Conservation (phyloP, 2,797 vertebrate species). For the Capromys pilorides region DNA sequence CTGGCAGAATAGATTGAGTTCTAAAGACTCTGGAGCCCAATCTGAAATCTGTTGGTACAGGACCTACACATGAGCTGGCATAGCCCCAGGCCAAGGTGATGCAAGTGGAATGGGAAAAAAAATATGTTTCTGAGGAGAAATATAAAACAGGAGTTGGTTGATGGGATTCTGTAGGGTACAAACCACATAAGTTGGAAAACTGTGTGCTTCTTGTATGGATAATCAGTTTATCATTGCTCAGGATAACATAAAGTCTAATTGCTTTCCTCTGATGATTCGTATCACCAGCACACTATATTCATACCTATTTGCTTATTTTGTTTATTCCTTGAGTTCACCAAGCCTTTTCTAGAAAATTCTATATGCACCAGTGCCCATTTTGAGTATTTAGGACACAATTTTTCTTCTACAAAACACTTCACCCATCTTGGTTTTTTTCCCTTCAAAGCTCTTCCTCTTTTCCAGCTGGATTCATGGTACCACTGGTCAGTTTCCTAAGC, state of each 20-base stretch:
- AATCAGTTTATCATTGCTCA: neutral
- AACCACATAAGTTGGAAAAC: neutral
- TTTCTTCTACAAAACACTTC: neutral
- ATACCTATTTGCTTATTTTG: neutral
- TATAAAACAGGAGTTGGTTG: neutral
- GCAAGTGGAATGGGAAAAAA: neutral
- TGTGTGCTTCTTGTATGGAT: neutral
- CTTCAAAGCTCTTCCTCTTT: neutral
- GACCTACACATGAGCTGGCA: neutral
- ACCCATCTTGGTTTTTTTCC: neutral
- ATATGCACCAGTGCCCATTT: neutral
- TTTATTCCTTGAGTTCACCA: neutral
- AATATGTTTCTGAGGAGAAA: neutral
- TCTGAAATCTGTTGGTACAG: neutral
- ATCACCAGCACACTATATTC: neutral
- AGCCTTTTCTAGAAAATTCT: slow-evolving; percentile 37
- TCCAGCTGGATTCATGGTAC: neutral
- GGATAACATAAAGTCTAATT: neutral
- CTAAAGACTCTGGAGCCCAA: neutral
- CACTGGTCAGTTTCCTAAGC: neutral
- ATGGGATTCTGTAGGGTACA: neutral
- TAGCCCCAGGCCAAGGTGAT: neutral
- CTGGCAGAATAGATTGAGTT: neutral
- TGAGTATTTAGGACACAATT: neutral
- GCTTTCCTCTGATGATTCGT: neutral